Evolutionary conservation across 2,113 vertebrate genomes (phyloP).

Genomic region (Martes martes): DNA sequence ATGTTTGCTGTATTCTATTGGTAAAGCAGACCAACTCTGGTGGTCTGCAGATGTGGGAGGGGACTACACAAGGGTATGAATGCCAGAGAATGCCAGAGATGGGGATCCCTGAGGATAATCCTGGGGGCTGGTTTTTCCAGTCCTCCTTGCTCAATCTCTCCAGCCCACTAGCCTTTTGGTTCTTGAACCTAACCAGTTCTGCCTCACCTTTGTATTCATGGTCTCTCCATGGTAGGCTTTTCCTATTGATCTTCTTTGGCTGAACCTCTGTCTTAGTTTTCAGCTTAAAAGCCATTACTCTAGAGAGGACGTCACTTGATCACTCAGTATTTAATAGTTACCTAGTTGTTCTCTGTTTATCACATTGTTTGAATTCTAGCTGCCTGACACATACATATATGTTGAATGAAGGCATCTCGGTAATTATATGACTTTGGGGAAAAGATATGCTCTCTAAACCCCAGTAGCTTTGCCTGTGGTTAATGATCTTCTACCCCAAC

Average conservation of each 20-base stretch:
- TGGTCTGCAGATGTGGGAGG: not conserved
- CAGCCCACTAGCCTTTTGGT: not conserved
- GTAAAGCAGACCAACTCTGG: not conserved
- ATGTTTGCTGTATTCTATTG: not conserved
- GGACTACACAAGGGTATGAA: not conserved
- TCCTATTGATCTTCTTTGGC: not conserved
- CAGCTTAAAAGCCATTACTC: not conserved
- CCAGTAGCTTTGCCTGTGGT: not conserved
- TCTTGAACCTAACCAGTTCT: not conserved
- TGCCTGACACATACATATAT: not conserved
- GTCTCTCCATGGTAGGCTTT: not conserved
- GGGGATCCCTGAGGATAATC: too few relatives aligned
- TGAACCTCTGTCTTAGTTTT: not conserved
- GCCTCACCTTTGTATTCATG: not conserved
- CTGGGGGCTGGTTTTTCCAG: not conserved
- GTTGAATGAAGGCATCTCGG: not conserved
- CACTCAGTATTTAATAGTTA: not conserved
- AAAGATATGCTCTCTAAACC: not conserved
- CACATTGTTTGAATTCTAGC: slow-evolving; percentile 23
- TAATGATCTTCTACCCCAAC: not conserved
- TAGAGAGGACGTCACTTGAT: not conserved
- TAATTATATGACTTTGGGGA: not conserved
- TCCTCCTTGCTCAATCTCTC: not conserved
- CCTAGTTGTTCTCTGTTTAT: not conserved
- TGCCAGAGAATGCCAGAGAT: not conserved